Conservation (phyloP, 2,888 invertebrate genomes). For the Agrotis puta region DNA sequence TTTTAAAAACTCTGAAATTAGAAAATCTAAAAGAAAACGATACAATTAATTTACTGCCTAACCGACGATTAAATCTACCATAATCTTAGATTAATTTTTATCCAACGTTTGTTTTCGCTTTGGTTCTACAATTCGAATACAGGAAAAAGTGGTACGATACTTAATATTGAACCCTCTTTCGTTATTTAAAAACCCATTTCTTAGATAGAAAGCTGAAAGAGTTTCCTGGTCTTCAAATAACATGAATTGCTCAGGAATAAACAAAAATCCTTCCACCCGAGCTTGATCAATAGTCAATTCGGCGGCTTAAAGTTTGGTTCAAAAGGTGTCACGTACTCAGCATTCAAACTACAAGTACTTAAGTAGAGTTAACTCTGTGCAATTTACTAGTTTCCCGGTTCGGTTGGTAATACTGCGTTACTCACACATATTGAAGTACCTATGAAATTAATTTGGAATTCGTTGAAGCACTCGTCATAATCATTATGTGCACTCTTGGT, state of each 20-base stretch:
- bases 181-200: constrained; percentile 26
- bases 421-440: background rate
- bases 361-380: background rate
- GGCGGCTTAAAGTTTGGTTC: background rate
- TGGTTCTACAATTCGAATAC: background rate
- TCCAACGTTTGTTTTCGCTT: background rate
- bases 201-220: constrained; percentile 8
- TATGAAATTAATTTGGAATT: constrained; percentile 19
- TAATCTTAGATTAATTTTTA: background rate
- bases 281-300: constrained; percentile 4
- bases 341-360: background rate
- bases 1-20: background rate
- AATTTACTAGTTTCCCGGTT: constrained; percentile 8
- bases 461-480: background rate
- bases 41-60: background rate
- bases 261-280: background rate
- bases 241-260: constrained; percentile 7
- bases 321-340: background rate
- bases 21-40: background rate
- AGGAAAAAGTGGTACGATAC: constrained; percentile 14
- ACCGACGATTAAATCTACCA: background rate
- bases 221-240: background rate
- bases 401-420: background rate
- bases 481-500: constrained; percentile 4
- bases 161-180: constrained; percentile 12